phyloP scores from a whole-genome alignment of 92 coral and sea anemone species.

The Heteractis magnifica region DNA sequence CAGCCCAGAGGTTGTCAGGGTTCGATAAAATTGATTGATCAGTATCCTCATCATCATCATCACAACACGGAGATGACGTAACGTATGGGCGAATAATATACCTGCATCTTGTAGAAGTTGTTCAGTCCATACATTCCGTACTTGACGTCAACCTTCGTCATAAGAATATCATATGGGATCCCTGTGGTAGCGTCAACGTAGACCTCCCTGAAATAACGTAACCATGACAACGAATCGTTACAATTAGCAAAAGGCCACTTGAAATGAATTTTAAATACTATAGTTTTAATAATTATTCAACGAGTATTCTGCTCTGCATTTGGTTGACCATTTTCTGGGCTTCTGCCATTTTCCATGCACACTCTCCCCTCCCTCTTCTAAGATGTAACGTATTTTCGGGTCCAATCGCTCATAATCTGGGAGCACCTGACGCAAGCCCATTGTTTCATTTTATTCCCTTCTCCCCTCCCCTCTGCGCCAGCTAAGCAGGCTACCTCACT shows the following conservation, averaged over 20 bases:
- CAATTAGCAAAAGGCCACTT: not conserved
- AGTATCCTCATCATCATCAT: no score
- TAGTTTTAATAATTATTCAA: no score
- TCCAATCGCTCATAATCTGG: no score
- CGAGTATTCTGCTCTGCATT: no score
- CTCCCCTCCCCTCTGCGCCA: not conserved
- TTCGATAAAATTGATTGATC: no score
- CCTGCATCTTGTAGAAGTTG: conserved; percentile 93
- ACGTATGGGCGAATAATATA: not conserved
- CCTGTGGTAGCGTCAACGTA: conserved; percentile 68
- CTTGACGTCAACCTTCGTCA: conserved; percentile 83
- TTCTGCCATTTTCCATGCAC: no score
- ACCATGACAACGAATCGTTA: not conserved
- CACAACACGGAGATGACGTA: no score
- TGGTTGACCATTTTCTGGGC: no score
- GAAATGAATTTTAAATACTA: not conserved
- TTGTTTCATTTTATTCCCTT: not conserved
- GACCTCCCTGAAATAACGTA: conserved; percentile 56
- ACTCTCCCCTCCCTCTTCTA: no score
- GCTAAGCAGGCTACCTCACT: not conserved
- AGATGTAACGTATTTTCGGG: no score
- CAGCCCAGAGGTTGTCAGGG: no score
- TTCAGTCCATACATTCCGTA: conserved; percentile 81
- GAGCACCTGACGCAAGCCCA: not conserved
- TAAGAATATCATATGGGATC: conserved; percentile 71